Base-by-base conservation (phyloP, 2,113 vertebrate genomes). In the Mesembrinibis cayennensis region DNA sequence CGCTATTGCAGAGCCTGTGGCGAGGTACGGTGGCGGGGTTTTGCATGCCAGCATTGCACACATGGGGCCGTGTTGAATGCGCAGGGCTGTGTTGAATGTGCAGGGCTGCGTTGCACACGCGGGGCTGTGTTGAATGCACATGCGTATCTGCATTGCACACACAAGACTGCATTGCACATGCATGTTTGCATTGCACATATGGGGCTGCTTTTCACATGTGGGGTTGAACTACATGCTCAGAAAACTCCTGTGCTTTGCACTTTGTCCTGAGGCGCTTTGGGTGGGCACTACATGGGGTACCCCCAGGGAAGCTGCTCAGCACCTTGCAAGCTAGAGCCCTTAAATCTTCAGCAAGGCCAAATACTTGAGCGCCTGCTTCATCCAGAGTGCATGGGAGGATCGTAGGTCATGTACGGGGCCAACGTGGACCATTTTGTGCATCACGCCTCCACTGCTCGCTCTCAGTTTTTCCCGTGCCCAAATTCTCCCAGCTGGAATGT, bases 401-500 rank as follows among this genome's bases (percentile, higher is more conserved):
- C 2, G 1, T 14, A 17, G 22, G 8, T 52, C 11, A 2, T 40
- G 47, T 32, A 30, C 1, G 2, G 53, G 70, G 27, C 30, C 14
- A 21, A 0, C 1, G 7, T 36, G 73, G 61, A 45, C 50, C 7
- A 9, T 53, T 3, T 1, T 34, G 38, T 30, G 13, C 23, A 32
- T 40, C 4, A 3, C 0, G 0, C 36, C 42, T 66, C 36, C 10
- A 23, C 45, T 2, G 2, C 45, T 93, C 0, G 0, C 23, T 61
- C 59, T 82, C 34, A 6, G 4, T 42, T 66, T 58, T 82, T 36
- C 61, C 47, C 23, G 1, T 42, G 47, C 30, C n/a, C 59, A 49
- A 17, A 69, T 77, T 69, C 18, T 67, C 8, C 71, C 44, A 21
- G 4, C 26, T 2, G 9, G 45, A 30, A 44, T 20, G 9, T 1